Conservation (phyloP, 2,113 vertebrate genomes). For the Osmerus eperlanus region DNA sequence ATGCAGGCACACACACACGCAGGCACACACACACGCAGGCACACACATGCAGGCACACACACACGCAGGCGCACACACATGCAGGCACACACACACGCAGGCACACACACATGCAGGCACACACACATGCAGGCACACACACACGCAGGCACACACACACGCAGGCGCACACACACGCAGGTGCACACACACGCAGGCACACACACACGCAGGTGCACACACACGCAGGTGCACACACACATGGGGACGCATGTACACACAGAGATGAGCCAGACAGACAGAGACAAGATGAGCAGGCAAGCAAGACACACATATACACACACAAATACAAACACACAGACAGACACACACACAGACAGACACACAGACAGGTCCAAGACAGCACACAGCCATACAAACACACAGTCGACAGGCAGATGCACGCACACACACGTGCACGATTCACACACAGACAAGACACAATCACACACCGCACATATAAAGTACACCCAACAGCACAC, state of each 20-base stretch:
- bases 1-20: too few relatives aligned
- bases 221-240: slow-evolving; percentile 17
- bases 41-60: too few relatives aligned
- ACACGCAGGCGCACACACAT: slow-evolving; percentile 4
- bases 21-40: slow-evolving; percentile 20
- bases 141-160: slow-evolving; percentile 22
- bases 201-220: slow-evolving; percentile 18
- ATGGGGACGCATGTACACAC: slow-evolving; percentile 10
- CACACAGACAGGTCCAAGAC: not conserved
- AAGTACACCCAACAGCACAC: too few relatives aligned
- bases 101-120: slow-evolving; percentile 4
- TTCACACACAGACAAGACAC: not conserved
- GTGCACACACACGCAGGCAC: too few relatives aligned
- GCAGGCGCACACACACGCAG: slow-evolving; percentile 1
- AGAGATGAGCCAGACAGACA: not conserved
- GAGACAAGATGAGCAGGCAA: too few relatives aligned
- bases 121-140: slow-evolving; percentile 13
- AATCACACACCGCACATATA: too few relatives aligned
- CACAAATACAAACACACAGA: slow-evolving; percentile 1
- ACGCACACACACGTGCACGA: not conserved
- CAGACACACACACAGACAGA: not conserved
- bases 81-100: slow-evolving; percentile 20
- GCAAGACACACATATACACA: not conserved
- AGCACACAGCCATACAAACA: not conserved
- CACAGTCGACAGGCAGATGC: not conserved